Base-by-base conservation (phyloP, 2,888 invertebrate genomes). In the Synanthedon andrenaeformis region DNA sequence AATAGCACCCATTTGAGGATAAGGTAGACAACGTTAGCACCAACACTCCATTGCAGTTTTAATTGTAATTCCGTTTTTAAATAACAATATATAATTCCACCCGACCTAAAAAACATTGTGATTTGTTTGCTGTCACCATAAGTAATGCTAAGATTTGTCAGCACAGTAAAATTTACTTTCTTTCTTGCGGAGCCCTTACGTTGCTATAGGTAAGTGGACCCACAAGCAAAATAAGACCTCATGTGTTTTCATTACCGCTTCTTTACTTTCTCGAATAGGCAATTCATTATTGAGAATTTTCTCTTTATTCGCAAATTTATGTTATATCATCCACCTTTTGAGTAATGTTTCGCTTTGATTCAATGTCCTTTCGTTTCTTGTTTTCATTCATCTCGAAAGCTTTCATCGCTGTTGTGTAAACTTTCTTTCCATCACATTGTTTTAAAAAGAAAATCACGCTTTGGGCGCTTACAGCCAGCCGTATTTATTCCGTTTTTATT, bases 101-200 rank as follows among this genome's bases (percentile, higher is more conserved):
- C 50, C 56, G 63, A 64, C 62, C 67, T 67, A 23, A 23, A 45
- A 12, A 14, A 45, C 13, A 45, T 45, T 45, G 45, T 45, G 45
- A 45, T 49, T 76, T 66, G 61, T 70, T 79, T 76, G 79, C 76
- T 62, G 64, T 72, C 72, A 74, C 74, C 35, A 66, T 70, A 64
- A 52, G 62, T 73, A 72, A 70, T 65, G 69, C 71, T 72, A 74
- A 75, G 74, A 74, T 76, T 54, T 75, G 72, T 74, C 70, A 83
- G 86, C 87, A 86, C 86, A 83, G 84, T 87, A 81, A 83, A 86
- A 72, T 80, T 85, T 86, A 82, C 74, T 86, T 87, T 86, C 74
- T 86, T 87, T 87, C 85, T 87, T 87, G 87, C 87, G 87, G 87
- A 87, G 87, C 83, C 86, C 86, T 85, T 86, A 82, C 84, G 81